Percentiles rank a stretch among this genome's conserved stretches.
These are phyloP conservation scores for Phrixothrix hirtus DNA, from an alignment of 2,888 invertebrate genomes.

Conservation along the genomic window DNA sequence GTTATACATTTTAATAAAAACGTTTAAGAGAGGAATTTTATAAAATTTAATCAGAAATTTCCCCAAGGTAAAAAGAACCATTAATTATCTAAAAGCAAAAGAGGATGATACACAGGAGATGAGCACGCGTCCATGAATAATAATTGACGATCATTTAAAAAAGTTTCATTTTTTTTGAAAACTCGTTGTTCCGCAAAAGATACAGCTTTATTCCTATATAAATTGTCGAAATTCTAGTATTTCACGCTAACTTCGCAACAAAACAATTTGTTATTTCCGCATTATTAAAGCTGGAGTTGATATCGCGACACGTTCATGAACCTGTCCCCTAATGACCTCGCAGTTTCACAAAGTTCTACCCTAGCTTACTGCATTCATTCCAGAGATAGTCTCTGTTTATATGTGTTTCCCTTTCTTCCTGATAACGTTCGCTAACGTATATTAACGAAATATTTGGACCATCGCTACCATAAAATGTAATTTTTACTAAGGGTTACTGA, in stretches of 20 bases:
- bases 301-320: slow-evolving; percentile 37
- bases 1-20: no score
- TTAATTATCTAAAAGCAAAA: slow-evolving; percentile 3
- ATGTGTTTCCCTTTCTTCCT: slow-evolving; percentile 1
- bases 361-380: slow-evolving; percentile 6
- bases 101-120: not conserved
- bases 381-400: slow-evolving; percentile 6
- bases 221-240: no score
- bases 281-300: slow-evolving; percentile 43
- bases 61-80: slow-evolving; percentile 5
- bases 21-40: no score
- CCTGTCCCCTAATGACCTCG: slow-evolving; percentile 37
- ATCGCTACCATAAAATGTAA: slow-evolving; percentile 3
- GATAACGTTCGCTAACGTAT: slow-evolving; percentile 5
- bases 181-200: not conserved
- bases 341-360: not conserved
- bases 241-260: slow-evolving; percentile 34
- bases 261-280: slow-evolving; percentile 44
- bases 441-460: slow-evolving; percentile 8
- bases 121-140: not conserved
- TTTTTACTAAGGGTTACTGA: slow-evolving; percentile 3
- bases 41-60: no score
- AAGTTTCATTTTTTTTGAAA: not conserved
- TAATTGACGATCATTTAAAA: not conserved
- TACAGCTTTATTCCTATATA: no score